Conservation (phyloP, 2,888 invertebrate genomes). For the Xestoiulus laeticollis region DNA sequence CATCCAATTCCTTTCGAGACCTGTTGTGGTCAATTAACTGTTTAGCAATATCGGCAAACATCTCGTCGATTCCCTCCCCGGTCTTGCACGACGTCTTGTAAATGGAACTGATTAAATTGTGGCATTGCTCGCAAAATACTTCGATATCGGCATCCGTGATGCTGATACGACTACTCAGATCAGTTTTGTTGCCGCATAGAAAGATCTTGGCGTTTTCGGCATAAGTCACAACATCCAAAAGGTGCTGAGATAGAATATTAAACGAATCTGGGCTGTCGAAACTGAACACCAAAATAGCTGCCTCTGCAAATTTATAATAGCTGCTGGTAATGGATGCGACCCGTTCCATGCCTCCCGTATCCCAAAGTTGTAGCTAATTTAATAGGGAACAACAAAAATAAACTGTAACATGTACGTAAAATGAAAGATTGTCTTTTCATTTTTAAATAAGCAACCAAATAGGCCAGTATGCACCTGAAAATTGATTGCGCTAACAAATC, state of each 20-base stretch:
- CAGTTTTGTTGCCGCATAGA: slow-evolving; percentile 91
- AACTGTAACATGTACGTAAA: too few relatives aligned
- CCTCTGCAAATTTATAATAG: slow-evolving; percentile 95
- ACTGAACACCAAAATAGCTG: slow-evolving; percentile 90
- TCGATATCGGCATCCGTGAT: slow-evolving; percentile 89
- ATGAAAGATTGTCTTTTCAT: too few relatives aligned
- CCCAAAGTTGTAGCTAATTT: slow-evolving; percentile 89
- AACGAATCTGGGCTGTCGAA: slow-evolving; percentile 91
- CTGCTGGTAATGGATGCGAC: slow-evolving; percentile 94
- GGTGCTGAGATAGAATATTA: slow-evolving; percentile 88
- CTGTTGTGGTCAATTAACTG: slow-evolving; percentile 82
- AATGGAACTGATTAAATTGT: slow-evolving; percentile 85
- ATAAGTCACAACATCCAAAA: slow-evolving; percentile 91
- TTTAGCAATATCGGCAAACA: slow-evolving; percentile 88
- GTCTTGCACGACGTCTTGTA: slow-evolving; percentile 91
- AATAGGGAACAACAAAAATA: slow-evolving; percentile 53
- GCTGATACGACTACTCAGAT: slow-evolving; percentile 75
- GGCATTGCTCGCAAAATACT: slow-evolving; percentile 90
- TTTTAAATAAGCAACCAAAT: too few relatives aligned
- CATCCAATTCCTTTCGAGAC: slow-evolving; percentile 81
- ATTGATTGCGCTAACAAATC: background rate
- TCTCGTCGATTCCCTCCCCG: slow-evolving; percentile 84
- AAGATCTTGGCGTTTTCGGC: slow-evolving; percentile 96
- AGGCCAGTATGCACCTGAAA: background rate
- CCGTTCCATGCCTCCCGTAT: slow-evolving; percentile 96